Base-by-base conservation (phyloP, 2,797 vertebrate genomes). In the Hypotaenidia philippensis region DNA sequence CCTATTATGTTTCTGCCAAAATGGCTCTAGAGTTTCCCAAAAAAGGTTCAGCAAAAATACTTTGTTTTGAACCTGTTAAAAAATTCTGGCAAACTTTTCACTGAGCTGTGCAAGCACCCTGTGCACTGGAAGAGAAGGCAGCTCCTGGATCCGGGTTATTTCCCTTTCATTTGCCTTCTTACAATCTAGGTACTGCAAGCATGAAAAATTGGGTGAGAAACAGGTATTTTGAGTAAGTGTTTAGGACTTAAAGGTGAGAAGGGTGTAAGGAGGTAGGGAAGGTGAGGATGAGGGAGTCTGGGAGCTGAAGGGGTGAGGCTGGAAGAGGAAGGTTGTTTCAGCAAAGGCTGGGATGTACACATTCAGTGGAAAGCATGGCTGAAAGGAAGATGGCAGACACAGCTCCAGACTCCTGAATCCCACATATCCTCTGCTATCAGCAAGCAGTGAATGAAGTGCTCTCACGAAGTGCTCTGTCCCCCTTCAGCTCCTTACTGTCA, bases 61-160 rank as follows among this genome's bases (percentile, higher is more conserved):
- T 93, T 90, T 89, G 80, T 74, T 96, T 90, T 95, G 88, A 96
- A 95, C 75, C 81, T 84, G 90, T 47, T 70, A 74, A 76, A 82
- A 87, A 41, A 21, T 84, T 87, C 88, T 87, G 93, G 75, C 60
- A 65, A 64, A 44, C 47, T 68, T 87, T 27, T 41, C 81, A 50
- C 32, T 38, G 16, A 63, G 44, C 52, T 44, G 38, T 47, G 82
- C 44, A 64, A 59, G 31, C 26, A 34, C 71, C 29, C 29, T 79
- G 36, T 15, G 79, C 31, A 2, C 40, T 64, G 53, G 63, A 60
- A 74, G 53, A 52, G 56, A 78, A 38, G 34, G 57, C 57, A 86
- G 65, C 83, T 83, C 69, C 38, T 29, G 57, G 44, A 50, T 45
- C 72, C 70, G 3, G 16, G 71, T 27, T 22, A 34, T 6, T 81